Evolutionary conservation across 1,140 invertebrate species (phyloP), one percentile per base, ranked within the genome.

Genomic region (Cydia amplana): DNA sequence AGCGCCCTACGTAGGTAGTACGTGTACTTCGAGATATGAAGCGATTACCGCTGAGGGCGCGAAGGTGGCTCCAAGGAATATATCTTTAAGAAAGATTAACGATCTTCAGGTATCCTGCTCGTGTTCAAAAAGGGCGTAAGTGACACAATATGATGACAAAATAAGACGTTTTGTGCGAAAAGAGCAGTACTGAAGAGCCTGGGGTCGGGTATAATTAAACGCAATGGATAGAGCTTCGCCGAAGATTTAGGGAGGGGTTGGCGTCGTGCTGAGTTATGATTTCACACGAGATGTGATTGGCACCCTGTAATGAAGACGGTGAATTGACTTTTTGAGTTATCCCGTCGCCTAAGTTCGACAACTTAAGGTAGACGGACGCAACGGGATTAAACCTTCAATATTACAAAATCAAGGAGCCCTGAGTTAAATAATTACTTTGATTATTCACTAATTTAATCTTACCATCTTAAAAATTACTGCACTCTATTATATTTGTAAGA

Each of bases 21-120:
- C n/a, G 74, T 75, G 70, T 67, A 80, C 73, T 60, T 63, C 75
- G 84, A 83, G 84, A 85, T 82, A 84, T 78, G 79, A 83, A 89
- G 84, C 86, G 88, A 87, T 90, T 89, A 89, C 79, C 84, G 82
- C 80, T 79, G 81, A 82, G 80, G 81, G 83, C 79, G 77, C 73
- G 83, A 82, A 87, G 83, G 81, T 79, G 84, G 80, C 76, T 82
- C 79, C 79, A 81, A 82, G 84, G 85, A 85, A 90, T 91, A 90
- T 90, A 89, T 92, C 89, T 91, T 91, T 89, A 89, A 91, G 90
- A 91, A 91, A 91, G 89, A 91, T 91, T 91, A 91, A 91, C 90
- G 89, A 91, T 89, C 87, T 86, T 85, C 89, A 91, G 89, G 88
- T 90, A 23, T 20, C 20, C 20, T 23, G 55, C 20, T 18, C 12